Base-by-base conservation (phyloP, 92 coral and sea anemone species). In the Anthopleura xanthogrammica region DNA sequence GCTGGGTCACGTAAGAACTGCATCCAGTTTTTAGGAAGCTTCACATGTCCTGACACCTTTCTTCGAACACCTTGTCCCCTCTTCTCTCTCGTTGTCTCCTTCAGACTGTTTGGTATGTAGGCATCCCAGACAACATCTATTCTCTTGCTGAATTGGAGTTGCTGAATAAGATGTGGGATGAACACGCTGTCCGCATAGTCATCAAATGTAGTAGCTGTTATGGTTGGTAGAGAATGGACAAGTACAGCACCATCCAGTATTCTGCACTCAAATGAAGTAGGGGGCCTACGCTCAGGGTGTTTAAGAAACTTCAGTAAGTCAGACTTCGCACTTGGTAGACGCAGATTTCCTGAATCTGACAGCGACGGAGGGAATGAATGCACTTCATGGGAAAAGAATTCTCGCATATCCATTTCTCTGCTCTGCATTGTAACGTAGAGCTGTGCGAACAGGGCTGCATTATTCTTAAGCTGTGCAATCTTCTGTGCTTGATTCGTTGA, bases 101-200 rank as follows among this genome's bases (percentile, higher is more conserved):
- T 85, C 19, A 88, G 86, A 81, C 88, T 88, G 19, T 79, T 75
- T 52, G 81, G 89, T 16, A 58, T 22, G 52, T 83, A 81, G 48
- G 87, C 60, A 23, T 88, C 88, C 91, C 85, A 88, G 22, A 83
- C 82, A 10, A 88, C 87, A 78, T 79, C 91, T 16, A 88, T 85
- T 64, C 78, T 71, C 42, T 78, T 23, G 66, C 78, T 50, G 12
- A 12, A 46, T 3, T 79, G 83, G 41, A 85, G 83, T 40, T 85
- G 83, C 71, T 85, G 83, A 56, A 39, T 57, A 24, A 85, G 54
- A 79, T 85, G 84, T 7, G 83, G 88, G 39, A 79, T 85, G 79
- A 90, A 90, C 42, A 90, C 88, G 41, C 64, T 90, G 36, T 87
- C 88, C 5, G 90, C 89, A 57, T 90, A 90, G 4, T 90, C 89